Conservation (phyloP, 2,113 vertebrate genomes). For the human region DNA sequence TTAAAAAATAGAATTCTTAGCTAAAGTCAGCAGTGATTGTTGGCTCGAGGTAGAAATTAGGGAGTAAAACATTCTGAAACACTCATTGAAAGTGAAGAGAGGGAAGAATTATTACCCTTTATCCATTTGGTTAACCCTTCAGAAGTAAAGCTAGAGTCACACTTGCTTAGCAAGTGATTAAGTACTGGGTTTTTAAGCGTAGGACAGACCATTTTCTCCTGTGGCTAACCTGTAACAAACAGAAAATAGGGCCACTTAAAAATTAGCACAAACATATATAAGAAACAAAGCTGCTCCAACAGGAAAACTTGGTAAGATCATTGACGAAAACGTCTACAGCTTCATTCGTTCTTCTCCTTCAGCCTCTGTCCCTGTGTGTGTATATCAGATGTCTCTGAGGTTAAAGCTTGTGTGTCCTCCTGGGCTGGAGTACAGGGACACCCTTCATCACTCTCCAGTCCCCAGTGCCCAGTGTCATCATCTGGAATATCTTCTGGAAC, state of each 20-base stretch:
- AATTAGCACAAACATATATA: not conserved
- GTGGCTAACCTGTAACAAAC: not conserved
- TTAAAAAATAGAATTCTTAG: conserved; percentile 78
- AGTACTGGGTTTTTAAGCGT: not conserved
- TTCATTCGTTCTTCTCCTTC: conserved; percentile 7
- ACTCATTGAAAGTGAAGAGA: conserved; percentile 69
- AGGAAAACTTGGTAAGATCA: conserved; percentile 68
- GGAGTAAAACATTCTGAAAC: conserved; percentile 67
- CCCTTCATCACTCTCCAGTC: not conserved
- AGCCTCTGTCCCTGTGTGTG: conserved; percentile 52
- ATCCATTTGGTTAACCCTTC: conserved; percentile 69
- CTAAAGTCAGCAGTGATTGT: conserved; percentile 77
- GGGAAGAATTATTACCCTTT: conserved; percentile 76
- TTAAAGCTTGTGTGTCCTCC: conserved; percentile 76
- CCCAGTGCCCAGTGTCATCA: not conserved
- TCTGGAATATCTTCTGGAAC: conserved; percentile 51
- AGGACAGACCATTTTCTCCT: not conserved
- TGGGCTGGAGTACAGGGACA: conserved; percentile 32
- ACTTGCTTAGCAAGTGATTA: conserved; percentile 41
- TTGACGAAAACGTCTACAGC: conserved; percentile 69
- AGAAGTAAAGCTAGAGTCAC: conserved; percentile 48
- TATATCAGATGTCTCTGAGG: conserved; percentile 75
- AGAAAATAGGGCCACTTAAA: conserved; percentile 34
- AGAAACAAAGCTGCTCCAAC: conserved; percentile 52
- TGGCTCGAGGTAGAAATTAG: conserved; percentile 70